Percentiles rank a stretch among this genome's conserved stretches.
These are phyloP conservation scores for Drosophila demipolita DNA, from an alignment of 2,888 invertebrate species.

Conservation along the genomic window DNA sequence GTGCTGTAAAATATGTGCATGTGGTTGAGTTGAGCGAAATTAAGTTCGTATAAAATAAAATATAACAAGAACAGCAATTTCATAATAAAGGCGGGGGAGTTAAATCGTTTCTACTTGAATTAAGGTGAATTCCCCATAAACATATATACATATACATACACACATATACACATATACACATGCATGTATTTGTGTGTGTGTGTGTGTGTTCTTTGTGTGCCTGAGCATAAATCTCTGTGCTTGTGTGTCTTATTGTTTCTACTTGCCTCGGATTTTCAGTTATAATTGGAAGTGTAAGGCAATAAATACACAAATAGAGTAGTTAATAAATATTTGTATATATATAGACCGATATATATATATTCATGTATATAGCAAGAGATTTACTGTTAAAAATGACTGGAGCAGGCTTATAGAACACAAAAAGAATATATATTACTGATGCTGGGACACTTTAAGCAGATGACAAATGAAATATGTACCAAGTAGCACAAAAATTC, in stretches of 20 bases:
- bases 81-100: slow-evolving; percentile 75
- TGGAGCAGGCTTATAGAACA: not conserved
- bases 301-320: slow-evolving; percentile 57
- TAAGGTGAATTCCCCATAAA: slow-evolving; percentile 64
- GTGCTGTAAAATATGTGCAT: slow-evolving; percentile 58
- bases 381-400: not conserved
- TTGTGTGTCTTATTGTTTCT: slow-evolving; percentile 69
- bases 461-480: slow-evolving; percentile 1
- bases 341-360: not conserved
- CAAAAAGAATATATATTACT: not conserved
- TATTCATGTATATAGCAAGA: not conserved
- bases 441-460: not conserved
- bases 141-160: slow-evolving; percentile 2
- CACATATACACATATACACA: not conserved
- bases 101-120: slow-evolving; percentile 76
- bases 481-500: not conserved
- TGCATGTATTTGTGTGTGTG: not conserved
- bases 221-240: slow-evolving; percentile 60
- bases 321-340: slow-evolving; percentile 2
- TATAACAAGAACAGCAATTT: slow-evolving; percentile 66
- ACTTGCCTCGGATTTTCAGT: slow-evolving; percentile 72
- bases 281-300: slow-evolving; percentile 78
- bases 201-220: slow-evolving; percentile 31
- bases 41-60: slow-evolving; percentile 80
- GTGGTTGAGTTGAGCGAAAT: slow-evolving; percentile 72